Conservation (phyloP, 2,113 vertebrate genomes). For the Eira barbara region DNA sequence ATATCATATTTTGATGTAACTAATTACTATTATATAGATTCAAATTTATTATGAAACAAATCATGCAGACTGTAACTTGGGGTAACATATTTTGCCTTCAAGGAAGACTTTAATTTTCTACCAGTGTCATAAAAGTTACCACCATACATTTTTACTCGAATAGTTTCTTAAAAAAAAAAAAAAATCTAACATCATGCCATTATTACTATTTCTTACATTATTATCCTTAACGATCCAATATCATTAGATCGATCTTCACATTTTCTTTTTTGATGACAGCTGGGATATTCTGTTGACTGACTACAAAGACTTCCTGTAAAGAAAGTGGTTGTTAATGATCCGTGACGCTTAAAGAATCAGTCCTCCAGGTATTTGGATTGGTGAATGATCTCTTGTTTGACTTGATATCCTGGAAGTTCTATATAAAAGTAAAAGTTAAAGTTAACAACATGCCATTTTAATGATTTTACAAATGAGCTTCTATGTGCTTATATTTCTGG, state of each 20-base stretch:
- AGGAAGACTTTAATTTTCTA: not conserved
- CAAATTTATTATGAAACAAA: not conserved
- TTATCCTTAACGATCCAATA: constrained; percentile 47
- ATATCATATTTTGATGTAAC: not conserved
- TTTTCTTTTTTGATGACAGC: constrained; percentile 60
- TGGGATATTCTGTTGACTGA: constrained; percentile 6
- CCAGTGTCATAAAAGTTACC: not conserved
- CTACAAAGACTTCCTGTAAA: constrained; percentile 66
- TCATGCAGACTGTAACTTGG: not conserved
- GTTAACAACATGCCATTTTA: not conserved
- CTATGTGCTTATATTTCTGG: not conserved
- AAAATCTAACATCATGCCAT: constrained; percentile 46
- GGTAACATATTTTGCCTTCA: not conserved
- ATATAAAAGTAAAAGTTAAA: constrained; percentile 71
- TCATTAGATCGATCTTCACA: constrained; percentile 66
- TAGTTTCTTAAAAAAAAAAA: constrained; percentile 53
- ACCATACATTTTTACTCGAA: not conserved
- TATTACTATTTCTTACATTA: constrained; percentile 17
- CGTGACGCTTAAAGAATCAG: constrained; percentile 74
- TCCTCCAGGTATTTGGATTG: constrained; percentile 78
- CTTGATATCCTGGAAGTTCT: constrained; percentile 83
- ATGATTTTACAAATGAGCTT: not conserved
- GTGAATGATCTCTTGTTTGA: constrained; percentile 79
- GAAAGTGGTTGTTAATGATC: constrained; percentile 61
- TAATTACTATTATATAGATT: not conserved